Percentiles rank a stretch among this genome's conserved stretches.
Evolutionary conservation across 2,113 vertebrate genomes (phyloP).

Genomic region (Paramormyrops kingsleyae): DNA sequence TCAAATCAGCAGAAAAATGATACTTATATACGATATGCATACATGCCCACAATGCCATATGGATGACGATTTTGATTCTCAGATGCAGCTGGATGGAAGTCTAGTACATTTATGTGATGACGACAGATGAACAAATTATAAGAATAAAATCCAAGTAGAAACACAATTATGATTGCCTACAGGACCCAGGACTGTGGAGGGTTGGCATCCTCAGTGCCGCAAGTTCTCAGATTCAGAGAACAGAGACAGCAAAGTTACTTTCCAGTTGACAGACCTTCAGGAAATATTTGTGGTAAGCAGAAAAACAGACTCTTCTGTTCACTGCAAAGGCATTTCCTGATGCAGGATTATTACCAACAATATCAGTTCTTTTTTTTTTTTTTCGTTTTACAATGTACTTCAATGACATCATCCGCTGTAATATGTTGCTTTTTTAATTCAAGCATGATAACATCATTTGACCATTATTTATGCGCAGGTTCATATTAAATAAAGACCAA

Average conservation of each 20-base stretch:
- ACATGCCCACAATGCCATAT: neutral
- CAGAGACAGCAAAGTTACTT: conserved; percentile 14
- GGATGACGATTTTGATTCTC: neutral
- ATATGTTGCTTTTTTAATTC: conserved; percentile 23
- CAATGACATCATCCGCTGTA: conserved; percentile 21
- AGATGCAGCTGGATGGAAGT: neutral
- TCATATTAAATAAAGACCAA: conserved; percentile 19
- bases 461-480: conserved; percentile 17
- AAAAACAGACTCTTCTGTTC: conserved; percentile 7
- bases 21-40: neutral
- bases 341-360: conserved; percentile 16
- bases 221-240: neutral
- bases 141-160: neutral
- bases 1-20: neutral
- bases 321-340: conserved; percentile 23
- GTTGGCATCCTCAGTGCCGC: neutral
- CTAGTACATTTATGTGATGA: neutral
- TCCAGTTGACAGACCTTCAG: conserved; percentile 5
- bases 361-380: conserved; percentile 1
- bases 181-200: neutral
- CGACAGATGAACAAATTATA: neutral
- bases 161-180: neutral
- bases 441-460: conserved; percentile 20
- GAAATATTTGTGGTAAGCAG: conserved; percentile 21
- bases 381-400: conserved; percentile 13